Conservation (phyloP, 2,113 vertebrate species). For the Rafetus swinhoei region DNA sequence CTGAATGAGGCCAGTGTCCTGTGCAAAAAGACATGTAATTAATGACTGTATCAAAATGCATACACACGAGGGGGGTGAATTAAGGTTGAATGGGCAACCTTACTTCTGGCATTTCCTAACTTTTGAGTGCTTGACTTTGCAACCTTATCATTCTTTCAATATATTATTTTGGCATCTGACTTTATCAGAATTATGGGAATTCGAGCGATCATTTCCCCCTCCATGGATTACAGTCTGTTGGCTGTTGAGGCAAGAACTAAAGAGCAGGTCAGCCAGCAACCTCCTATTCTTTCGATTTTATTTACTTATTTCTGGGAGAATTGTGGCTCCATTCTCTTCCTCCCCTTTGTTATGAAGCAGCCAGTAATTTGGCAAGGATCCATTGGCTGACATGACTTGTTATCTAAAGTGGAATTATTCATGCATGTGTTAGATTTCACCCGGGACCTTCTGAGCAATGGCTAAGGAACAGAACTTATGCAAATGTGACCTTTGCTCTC, state of each 20-base stretch:
- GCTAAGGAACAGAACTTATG: neutral
- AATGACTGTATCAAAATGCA: neutral
- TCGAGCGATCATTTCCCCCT: neutral
- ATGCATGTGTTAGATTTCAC: neutral
- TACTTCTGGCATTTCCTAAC: neutral
- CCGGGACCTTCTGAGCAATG: neutral
- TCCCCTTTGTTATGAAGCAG: neutral
- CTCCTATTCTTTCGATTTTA: neutral
- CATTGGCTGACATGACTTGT: neutral
- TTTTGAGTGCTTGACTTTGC: neutral
- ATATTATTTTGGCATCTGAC: too few species aligned
- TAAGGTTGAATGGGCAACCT: neutral
- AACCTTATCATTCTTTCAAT: neutral
- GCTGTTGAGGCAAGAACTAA: neutral
- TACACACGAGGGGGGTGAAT: neutral
- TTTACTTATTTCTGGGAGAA: neutral
- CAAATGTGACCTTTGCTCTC: neutral
- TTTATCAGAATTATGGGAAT: neutral
- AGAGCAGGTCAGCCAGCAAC: neutral
- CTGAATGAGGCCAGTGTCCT: neutral
- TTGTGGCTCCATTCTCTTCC: neutral
- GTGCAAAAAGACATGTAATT: neutral
- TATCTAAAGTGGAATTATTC: constrained; percentile 6
- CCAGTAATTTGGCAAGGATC: neutral
- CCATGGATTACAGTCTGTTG: constrained; percentile 5